Base-by-base conservation (phyloP, 1,140 invertebrate genomes). In the Eriosoma lanigerum region DNA sequence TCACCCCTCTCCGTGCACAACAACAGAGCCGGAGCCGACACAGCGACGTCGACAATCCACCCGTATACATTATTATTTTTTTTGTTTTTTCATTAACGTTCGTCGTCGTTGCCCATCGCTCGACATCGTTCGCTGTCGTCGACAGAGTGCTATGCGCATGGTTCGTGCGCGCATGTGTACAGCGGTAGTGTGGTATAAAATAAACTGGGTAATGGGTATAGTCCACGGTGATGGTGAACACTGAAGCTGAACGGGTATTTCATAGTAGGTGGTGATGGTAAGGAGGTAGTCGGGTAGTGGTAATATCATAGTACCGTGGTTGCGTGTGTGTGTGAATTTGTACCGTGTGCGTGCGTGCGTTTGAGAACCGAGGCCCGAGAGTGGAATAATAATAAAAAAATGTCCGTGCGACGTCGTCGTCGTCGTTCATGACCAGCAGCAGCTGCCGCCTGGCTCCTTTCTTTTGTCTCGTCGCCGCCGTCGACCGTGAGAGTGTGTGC, bases 341-440 rank as follows among this genome's bases (percentile, higher is more conserved):
- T 6, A 54, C 1, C 21, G 58, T 32, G 26, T 10, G 70, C 12
- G 48, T 21, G 19, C 4, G 72, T 24, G 52, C 13, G 46, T 26
- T 1, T 13, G 58, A 60, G 21, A 26, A 13, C 24, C 58, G 58
- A 17, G 24, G 26, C 13, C 24, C 58, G 58, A 60, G 58, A 60
- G 58, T 26, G 26, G 13, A 60, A 26, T 38, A 38, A 38, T 38
- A 38, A 38, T 38, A 38, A 60, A 78, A 76, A 62, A 78, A 78
- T 78, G 56, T 48, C 44, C 44, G 75, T 78, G 32, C 75, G 75
- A 78, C 56, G 58, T 78, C 68, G 68, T 24, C 60, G 68, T n/a
- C 68, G 52, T 62, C 75, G 75, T 78, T 78, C 75, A 78, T 78
- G 75, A 78, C 75, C 73, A 60, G 73, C 75, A 78, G 75, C 75